Base-by-base conservation (phyloP, 2,113 vertebrate genomes). In the Antechinus stuartii region DNA sequence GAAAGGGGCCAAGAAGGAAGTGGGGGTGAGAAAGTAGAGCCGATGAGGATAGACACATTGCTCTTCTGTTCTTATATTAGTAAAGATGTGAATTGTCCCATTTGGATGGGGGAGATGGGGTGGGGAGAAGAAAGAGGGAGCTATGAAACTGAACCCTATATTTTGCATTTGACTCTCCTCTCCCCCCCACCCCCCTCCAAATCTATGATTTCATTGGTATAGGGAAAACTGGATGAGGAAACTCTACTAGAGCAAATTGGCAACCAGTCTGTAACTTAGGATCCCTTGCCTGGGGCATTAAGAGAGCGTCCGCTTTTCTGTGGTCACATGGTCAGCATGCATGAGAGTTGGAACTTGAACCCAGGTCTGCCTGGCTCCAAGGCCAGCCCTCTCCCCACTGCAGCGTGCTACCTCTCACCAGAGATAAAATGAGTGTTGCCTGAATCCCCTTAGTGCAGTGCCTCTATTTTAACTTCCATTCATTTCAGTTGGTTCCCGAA, bases 401-500 rank as follows among this genome's bases (percentile, higher is more conserved):
- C 35, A 84, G n/a, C n/a, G 42, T 42, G n/a, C 12, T 68, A 6
- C 61, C 35, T 35, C 61, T 68, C 35, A n/a, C 30, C 93, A 93
- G 61, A 96, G 96, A 95, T 92, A 94, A 27, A 95, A 3, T 84
- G n/a, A 84, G n/a, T 8, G 0, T 92, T 50, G n/a, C 57, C 89
- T 91, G 89, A 93, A 96, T 93, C 53, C 91, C 89, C 23, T 91
- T 91, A 94, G 26, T 91, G 95, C 12, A 93, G 2, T 92, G 91
- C 47, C 16, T 94, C 19, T 92, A 95, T 96, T 96, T 96, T 93
- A 97, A 93, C 26, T 95, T 94, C 30, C 50, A 92, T 94, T 22
- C 8, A 2, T 96, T 96, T 97, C 89, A 49, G n/a, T 93, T 96
- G 89, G 19, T 97, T 97, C 54, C 93, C 57, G 92, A 97, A 95